Evolutionary conservation across 2,888 invertebrate species (phyloP).

Genomic region (Leucozona laternaria): DNA sequence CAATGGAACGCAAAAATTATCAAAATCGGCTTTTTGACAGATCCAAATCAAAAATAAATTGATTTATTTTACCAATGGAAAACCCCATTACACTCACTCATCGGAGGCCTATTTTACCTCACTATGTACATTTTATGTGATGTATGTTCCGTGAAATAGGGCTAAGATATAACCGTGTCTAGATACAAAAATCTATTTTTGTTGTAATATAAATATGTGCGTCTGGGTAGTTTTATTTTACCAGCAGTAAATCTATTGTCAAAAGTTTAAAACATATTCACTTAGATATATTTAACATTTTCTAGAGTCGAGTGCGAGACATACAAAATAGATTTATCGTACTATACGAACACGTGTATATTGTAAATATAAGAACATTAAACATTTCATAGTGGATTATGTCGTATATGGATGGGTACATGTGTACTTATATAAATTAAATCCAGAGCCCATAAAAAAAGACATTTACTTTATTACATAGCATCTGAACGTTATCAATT

Average conservation of each 20-base stretch:
- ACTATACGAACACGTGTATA: not conserved
- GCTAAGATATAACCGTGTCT: too few species aligned
- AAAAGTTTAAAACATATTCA: not conserved
- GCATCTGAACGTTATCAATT: slow-evolving; percentile 12
- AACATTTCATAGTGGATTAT: not conserved
- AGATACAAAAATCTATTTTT: not conserved
- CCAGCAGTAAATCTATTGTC: not conserved
- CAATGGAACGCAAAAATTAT: too few species aligned
- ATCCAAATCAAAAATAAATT: too few species aligned
- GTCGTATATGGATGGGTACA: not conserved
- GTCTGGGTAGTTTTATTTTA: not conserved
- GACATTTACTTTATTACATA: not conserved
- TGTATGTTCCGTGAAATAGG: too few species aligned
- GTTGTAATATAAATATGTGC: not conserved
- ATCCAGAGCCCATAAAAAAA: not conserved
- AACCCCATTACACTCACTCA: too few species aligned
- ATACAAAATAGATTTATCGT: too few species aligned
- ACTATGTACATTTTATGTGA: too few species aligned
- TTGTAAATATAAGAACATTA: too few species aligned
- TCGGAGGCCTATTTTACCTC: too few species aligned
- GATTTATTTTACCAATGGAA: too few species aligned
- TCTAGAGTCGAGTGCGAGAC: not conserved
- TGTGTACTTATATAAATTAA: not conserved
- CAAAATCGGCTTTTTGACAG: too few species aligned
- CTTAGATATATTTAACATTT: not conserved